These are phyloP conservation scores for Aphelenchoides bicaudatus DNA, from an alignment of 2,888 invertebrate genomes.

Conservation along the genomic window DNA sequence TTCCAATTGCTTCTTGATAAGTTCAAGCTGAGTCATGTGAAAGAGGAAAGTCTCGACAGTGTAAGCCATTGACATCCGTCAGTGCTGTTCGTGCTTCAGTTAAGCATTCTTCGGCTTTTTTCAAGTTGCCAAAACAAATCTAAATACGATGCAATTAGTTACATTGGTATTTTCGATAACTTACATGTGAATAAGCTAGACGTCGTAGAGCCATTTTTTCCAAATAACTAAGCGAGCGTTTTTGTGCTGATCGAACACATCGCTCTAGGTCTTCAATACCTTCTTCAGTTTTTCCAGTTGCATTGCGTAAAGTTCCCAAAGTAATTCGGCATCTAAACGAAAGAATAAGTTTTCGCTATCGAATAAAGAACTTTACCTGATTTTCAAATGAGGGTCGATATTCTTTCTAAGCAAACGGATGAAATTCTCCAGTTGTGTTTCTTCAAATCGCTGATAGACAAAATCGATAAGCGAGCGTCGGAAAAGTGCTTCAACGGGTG, in stretches of 20 bases:
- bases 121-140: constrained; percentile 3
- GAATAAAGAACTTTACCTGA: background rate
- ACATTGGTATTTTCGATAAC: background rate
- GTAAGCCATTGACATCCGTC: constrained; percentile 1
- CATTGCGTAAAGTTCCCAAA: constrained; percentile 4
- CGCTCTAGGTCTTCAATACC: constrained; percentile 8
- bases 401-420: background rate
- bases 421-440: background rate
- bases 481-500: background rate
- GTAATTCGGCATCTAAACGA: constrained; percentile 6
- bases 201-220: constrained; percentile 4
- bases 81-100: background rate
- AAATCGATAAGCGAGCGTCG: constrained; percentile 7
- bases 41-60: constrained; percentile 15
- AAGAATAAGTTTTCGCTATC: background rate
- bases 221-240: background rate
- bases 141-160: background rate
- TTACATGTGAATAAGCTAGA: constrained; percentile 13
- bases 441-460: background rate
- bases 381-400: constrained; percentile 12
- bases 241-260: constrained; percentile 1
- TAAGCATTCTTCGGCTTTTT: constrained; percentile 3
- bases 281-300: background rate
- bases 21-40: constrained; percentile 8
- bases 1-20: constrained; percentile 2